Evolutionary conservation across 1,140 invertebrate species (phyloP).

Genomic region (Solenopsis fugax): DNA sequence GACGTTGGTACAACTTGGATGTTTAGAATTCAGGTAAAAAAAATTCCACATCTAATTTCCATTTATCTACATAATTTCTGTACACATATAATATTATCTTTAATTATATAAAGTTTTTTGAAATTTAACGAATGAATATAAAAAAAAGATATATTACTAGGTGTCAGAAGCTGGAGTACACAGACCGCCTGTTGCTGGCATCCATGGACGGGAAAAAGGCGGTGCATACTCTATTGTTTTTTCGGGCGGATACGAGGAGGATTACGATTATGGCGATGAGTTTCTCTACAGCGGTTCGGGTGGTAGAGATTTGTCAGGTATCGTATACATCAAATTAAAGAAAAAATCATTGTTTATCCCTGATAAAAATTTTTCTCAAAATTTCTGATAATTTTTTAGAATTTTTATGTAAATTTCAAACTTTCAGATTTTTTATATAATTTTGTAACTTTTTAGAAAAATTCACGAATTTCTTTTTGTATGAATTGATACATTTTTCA

Average conservation of each 20-base stretch:
- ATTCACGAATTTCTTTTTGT: no score
- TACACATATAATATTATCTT: no score
- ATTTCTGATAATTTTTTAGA: no score
- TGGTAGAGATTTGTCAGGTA: slow-evolving; percentile 92
- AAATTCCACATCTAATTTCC: neutral
- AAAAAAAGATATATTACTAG: slow-evolving; percentile 80
- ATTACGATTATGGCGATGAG: slow-evolving; percentile 93
- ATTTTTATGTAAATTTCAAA: no score
- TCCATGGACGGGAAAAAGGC: slow-evolving; percentile 92
- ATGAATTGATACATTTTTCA: no score
- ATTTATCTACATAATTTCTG: no score
- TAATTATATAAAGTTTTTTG: no score
- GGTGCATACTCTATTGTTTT: slow-evolving; percentile 95
- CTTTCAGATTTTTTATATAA: no score
- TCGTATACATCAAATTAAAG: neutral
- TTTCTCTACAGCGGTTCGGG: slow-evolving; percentile 95
- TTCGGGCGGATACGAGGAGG: slow-evolving; percentile 95
- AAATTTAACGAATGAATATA: neutral
- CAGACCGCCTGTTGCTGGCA: slow-evolving; percentile 94
- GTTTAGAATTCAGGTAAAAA: slow-evolving; percentile 92
- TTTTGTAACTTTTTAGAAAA: no score
- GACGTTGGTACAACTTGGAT: slow-evolving; percentile 95
- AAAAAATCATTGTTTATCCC: no score
- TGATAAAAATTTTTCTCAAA: no score
- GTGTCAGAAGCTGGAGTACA: slow-evolving; percentile 94